Base-by-base conservation (phyloP, 2,797 vertebrate species). In the Rhinophrynus dorsalis region DNA sequence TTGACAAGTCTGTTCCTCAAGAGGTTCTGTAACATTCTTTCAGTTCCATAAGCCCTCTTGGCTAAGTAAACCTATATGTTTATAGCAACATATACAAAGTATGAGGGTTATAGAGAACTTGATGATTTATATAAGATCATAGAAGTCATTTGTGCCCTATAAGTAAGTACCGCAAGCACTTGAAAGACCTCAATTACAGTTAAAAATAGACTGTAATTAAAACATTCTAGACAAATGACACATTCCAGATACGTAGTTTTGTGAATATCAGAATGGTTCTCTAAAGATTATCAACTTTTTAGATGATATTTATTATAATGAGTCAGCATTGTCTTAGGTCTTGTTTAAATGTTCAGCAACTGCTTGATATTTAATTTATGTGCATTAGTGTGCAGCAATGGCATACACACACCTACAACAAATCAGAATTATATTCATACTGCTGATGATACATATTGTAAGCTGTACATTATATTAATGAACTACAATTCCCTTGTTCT, bases 141-240 rank as follows among this genome's bases (percentile, higher is more conserved):
- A n/a, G n/a, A n/a, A n/a, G n/a, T n/a, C n/a, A n/a, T n/a, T n/a
- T n/a, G n/a, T n/a, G n/a, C n/a, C n/a, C n/a, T n/a, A n/a, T n/a
- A n/a, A n/a, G n/a, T n/a, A n/a, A n/a, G n/a, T n/a, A n/a, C n/a
- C n/a, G n/a, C n/a, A n/a, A 9, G 33, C 40, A 33, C 33, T 42
- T 65, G 23, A 29, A 51, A 50, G 23, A 57, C 42, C 23, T 15
- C 20, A 20, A 5, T 10, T 2, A 45, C 37, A 57, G 24, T 18
- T 65, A 65, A 58, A 72, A 40, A 65, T 65, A 72, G 60, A 72
- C 44, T 29, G 60, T 24, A 72, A 59, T 72, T 72, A 72, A 58
- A 44, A 59, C 44, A 72, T 72, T 65, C 32, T 51, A 72, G 61
- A 65, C 68, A 10, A 57, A 13, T 72, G 68, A 72, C 68, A 72